Percentiles rank a stretch among this genome's conserved stretches.
Evolutionary conservation across 92 coral and sea anemone genomes (phyloP).

Genomic region (Plumapathes pennacea): DNA sequence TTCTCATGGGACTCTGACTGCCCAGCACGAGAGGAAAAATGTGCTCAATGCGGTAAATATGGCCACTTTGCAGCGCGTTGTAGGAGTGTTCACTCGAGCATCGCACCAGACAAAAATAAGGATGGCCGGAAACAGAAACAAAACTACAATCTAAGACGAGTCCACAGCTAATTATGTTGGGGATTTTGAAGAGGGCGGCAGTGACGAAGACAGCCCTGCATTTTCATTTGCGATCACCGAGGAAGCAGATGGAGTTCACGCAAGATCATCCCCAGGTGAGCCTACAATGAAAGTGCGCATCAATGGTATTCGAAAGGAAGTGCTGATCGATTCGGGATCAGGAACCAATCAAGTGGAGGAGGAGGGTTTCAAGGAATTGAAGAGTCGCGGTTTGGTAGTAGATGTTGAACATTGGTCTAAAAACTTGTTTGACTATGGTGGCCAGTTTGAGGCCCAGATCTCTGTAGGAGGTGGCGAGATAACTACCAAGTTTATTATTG

Average conservation of each 20-base stretch:
- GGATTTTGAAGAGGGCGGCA: background rate
- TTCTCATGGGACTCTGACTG: slow-evolving; percentile 16
- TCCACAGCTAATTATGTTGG: slow-evolving; percentile 4
- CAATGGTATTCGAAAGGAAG: slow-evolving; percentile 37
- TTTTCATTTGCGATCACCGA: slow-evolving; percentile 4
- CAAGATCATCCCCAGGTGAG: background rate
- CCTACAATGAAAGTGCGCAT: slow-evolving; percentile 56
- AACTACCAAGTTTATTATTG: slow-evolving; percentile 21
- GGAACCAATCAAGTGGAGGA: slow-evolving; percentile 51
- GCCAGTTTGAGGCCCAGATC: slow-evolving; percentile 8
- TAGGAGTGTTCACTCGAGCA: slow-evolving; percentile 4
- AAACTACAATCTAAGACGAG: slow-evolving; percentile 2
- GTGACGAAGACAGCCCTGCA: slow-evolving; percentile 4
- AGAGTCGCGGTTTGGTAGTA: slow-evolving; percentile 28
- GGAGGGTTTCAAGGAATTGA: slow-evolving; percentile 12
- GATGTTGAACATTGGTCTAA: slow-evolving; percentile 25
- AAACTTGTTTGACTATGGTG: slow-evolving; percentile 44
- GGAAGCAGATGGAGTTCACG: slow-evolving; percentile 8
- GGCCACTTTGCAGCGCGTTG: slow-evolving; percentile 48
- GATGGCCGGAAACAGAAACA: background rate
- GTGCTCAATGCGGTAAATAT: slow-evolving; percentile 27
- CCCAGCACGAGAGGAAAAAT: slow-evolving; percentile 36
- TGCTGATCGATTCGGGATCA: slow-evolving; percentile 63
- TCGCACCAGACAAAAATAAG: background rate
- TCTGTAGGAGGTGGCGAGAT: background rate